Base-by-base conservation (phyloP, 2,888 invertebrate species). In the Crocallis elinguaria region DNA sequence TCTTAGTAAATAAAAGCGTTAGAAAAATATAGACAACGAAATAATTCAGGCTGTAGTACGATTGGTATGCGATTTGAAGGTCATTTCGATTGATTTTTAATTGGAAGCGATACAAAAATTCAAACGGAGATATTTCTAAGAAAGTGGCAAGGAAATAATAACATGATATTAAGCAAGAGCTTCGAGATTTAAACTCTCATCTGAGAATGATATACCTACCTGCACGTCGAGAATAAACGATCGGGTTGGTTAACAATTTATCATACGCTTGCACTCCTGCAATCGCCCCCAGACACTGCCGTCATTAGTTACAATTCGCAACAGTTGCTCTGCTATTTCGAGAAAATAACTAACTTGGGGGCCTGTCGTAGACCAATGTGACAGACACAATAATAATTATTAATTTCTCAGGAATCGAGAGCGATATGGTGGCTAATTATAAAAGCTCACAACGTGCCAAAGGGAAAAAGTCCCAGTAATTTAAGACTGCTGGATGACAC, bases 271-370 rank as follows among this genome's bases (percentile, higher is more conserved):
- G 74, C 70, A 73, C 70, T 75, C 69, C 63, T 69, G 76, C 74
- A 73, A 79, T 74, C 75, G 77, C 71, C 75, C 59, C 67, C 58
- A 75, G 77, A 77, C 78, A 74, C 71, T 65, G 73, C 71, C 69
- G 73, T 78, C 82, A 83, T 86, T 83, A 83, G 82, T 86, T 78
- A 79, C 65, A 77, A 81, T 78, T 79, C 75, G 79, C 80, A 82
- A 81, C 85, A 82, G 81, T 85, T 84, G 81, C 75, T 70, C 58
- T 69, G 77, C 72, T 77, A 78, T 82, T 83, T 81, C 65, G 63
- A 77, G 79, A 77, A 74, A 75, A 77, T 74, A 77, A 73, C 75
- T 71, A 71, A 75, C 63, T 73, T 67, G 54, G 63, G 54, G 60
- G 52, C 64, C 52, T 61, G 68, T 63, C 67, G 67, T 65, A 72